Percentiles rank a stretch among this genome's conserved stretches.
phyloP scores from a whole-genome alignment of 2,113 vertebrate species.

The Myocastor coypus region DNA sequence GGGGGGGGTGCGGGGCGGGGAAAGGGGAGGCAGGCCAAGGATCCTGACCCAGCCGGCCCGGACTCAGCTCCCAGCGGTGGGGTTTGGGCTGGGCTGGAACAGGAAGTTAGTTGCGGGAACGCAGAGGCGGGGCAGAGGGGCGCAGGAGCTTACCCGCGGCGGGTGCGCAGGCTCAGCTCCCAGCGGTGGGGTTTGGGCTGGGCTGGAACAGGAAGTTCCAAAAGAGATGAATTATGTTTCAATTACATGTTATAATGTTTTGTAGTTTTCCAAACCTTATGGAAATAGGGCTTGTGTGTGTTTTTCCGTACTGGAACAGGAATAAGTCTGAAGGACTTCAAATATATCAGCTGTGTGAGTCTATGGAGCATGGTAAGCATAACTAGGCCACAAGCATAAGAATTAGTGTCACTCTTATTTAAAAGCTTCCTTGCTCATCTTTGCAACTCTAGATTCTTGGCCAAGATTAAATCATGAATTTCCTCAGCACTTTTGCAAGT shows the following conservation, averaged over 20 bases:
- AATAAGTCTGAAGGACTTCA: background rate
- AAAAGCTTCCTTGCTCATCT: constrained; percentile 33
- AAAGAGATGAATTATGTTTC: background rate
- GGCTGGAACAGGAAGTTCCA: too few relatives aligned
- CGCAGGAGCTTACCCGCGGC: too few relatives aligned
- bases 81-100: too few relatives aligned
- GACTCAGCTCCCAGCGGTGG: too few relatives aligned
- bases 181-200: too few relatives aligned
- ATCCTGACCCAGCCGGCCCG: too few relatives aligned
- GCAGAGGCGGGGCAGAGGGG: too few relatives aligned
- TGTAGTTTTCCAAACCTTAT: background rate
- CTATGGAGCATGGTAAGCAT: background rate
- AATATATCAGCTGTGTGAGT: background rate
- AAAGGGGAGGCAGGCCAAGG: too few relatives aligned
- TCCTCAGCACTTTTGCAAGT: background rate
- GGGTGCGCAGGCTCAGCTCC: too few relatives aligned
- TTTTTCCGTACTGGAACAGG: background rate
- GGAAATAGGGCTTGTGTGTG: background rate
- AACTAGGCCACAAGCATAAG: background rate
- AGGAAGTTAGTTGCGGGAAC: too few relatives aligned
- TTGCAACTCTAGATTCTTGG: background rate
- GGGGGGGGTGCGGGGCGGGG: too few relatives aligned
- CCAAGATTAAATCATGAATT: constrained; percentile 19
- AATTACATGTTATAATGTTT: background rate
- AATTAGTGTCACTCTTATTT: constrained; percentile 41